Conservation (phyloP, 37 sponge, comb jelly and placozoan genomes). For the Theonella swinhoei region DNA sequence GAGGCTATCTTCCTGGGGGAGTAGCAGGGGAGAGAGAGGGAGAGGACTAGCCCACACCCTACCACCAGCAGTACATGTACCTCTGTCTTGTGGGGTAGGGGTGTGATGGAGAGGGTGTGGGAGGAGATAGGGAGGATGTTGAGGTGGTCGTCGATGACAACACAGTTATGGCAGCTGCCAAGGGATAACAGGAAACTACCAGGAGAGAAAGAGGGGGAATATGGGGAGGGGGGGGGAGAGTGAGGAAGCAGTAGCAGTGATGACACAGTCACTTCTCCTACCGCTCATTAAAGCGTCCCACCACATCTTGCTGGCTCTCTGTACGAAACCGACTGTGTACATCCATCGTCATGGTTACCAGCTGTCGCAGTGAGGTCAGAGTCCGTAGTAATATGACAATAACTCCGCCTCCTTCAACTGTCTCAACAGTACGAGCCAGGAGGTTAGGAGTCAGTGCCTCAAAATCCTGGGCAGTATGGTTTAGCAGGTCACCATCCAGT, state of each 20-base stretch:
- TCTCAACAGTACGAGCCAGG: conserved; percentile 96
- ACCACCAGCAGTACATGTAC: too few species aligned
- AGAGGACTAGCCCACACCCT: too few species aligned
- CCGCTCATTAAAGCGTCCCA: conserved; percentile 95
- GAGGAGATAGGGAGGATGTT: conserved; percentile 90
- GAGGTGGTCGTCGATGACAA: conserved; percentile 92
- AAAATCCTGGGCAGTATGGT: too few species aligned
- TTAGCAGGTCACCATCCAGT: neutral
- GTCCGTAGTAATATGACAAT: conserved; percentile 79
- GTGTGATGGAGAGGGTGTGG: conserved; percentile 39
- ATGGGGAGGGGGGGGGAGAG: neutral
- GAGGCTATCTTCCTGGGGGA: neutral
- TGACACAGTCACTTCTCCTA: neutral
- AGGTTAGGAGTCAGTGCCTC: conserved; percentile 98
- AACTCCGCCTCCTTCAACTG: conserved; percentile 97
- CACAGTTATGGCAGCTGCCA: conserved; percentile 64
- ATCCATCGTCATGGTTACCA: conserved; percentile 94
- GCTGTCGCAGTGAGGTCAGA: conserved; percentile 86
- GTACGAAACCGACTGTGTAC: conserved; percentile 91
- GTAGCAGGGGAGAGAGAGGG: neutral
- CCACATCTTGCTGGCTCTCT: conserved; percentile 86
- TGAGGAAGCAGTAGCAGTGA: neutral
- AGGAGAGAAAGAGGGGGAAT: neutral
- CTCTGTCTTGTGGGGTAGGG: conserved; percentile 5
- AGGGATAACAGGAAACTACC: conserved; percentile 92